These are phyloP conservation scores for Melinaea marsaeus DNA, from an alignment of 2,888 invertebrate species.

Conservation along the genomic window DNA sequence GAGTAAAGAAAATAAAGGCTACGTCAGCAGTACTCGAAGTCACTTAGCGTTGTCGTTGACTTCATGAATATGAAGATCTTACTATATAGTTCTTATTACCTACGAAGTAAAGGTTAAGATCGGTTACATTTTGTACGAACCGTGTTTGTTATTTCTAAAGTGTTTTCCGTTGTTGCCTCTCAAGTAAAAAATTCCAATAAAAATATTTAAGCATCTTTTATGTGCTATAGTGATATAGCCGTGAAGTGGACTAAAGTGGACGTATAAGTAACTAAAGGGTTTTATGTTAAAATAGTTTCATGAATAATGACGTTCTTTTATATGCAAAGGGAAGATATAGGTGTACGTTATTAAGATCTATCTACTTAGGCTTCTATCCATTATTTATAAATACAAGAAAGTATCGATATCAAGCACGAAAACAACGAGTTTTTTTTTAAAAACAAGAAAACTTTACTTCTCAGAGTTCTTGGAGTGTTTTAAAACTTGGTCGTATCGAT, in stretches of 20 bases:
- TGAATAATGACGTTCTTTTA: too few relatives aligned
- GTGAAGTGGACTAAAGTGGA: not conserved
- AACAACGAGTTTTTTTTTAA: too few relatives aligned
- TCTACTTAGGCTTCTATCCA: too few relatives aligned
- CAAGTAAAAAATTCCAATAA: constrained; percentile 19
- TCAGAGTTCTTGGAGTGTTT: too few relatives aligned
- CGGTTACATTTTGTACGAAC: not conserved
- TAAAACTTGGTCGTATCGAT: too few relatives aligned
- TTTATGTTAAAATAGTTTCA: too few relatives aligned
- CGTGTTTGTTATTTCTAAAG: constrained; percentile 21
- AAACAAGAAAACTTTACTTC: too few relatives aligned
- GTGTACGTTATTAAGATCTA: too few relatives aligned
- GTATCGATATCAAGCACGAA: too few relatives aligned
- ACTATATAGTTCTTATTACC: constrained; percentile 8
- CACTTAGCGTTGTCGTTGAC: constrained; percentile 25
- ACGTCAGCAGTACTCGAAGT: constrained; percentile 20
- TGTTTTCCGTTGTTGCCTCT: constrained; percentile 17
- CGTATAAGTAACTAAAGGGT: not conserved
- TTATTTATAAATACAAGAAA: too few relatives aligned
- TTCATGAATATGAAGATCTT: constrained; percentile 31
- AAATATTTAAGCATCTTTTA: constrained; percentile 12
- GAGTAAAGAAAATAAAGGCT: constrained; percentile 21
- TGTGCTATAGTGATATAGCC: not conserved
- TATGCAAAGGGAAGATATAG: too few relatives aligned
- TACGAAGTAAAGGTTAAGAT: constrained; percentile 11